Evolutionary conservation across 2,888 invertebrate species (phyloP), one percentile per base, ranked within the genome.

Genomic region (Heliconius hortense): DNA sequence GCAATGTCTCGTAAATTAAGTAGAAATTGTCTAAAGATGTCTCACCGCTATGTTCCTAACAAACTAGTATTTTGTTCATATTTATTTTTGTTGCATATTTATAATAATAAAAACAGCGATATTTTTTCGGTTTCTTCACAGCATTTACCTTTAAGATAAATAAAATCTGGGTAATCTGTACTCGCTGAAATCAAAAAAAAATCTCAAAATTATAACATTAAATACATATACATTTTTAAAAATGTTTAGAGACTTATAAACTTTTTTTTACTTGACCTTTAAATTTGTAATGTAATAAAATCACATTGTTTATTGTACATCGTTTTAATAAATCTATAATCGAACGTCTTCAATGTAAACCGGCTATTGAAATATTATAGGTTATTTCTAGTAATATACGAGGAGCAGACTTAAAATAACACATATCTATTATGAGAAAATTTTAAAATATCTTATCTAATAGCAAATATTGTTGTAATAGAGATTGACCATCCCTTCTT

Each of bases 321-420:
- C 7, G 24, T 35, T 24, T 66, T 66, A 66, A 66, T 66, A 66
- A 60, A 60, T 60, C 24, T 60, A 43, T 18, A 71, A 71, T 71
- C 71, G 60, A 60, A 21, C 24, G 71, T 43, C 4, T 60, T n/a
- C 59, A 62, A 71, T 71, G 71, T 71, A 71, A 71, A 71, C 71
- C 5, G 60, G 39, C 35, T 60, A n/a, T 24, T 60, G 26, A 60
- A 24, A 43, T 71, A 39, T 71, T 26, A 71, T 39, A 39, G 39
- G 39, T 60, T 71, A 39, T 43, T 60, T 39, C 18, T 60, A 43
- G 39, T 35, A 59, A 43, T 28, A 39, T 69, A 15, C 69, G 31
- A 56, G 31, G 26, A 71, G 39, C 4, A 60, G 26, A 21, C 18
- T 71, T 71, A 43, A 71, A 71, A 71, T 71, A 71, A 43, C 26